Conservation (phyloP, 2,888 invertebrate species). For the Harmothoe impar region DNA sequence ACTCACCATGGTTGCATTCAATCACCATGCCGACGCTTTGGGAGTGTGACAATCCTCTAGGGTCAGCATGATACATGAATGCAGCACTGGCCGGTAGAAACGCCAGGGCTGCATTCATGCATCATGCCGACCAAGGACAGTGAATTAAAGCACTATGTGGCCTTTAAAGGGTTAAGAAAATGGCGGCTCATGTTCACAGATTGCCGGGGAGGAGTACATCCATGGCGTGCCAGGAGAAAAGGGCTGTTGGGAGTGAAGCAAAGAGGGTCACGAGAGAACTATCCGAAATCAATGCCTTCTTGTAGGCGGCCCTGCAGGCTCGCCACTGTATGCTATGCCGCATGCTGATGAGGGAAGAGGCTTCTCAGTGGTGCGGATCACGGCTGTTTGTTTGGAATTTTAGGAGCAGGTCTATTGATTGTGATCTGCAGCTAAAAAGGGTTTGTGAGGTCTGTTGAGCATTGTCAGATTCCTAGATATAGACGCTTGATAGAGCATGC, state of each 20-base stretch:
- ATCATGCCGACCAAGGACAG: no score
- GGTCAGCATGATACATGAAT: no score
- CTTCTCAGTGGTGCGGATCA: not conserved
- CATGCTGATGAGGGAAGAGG: conserved; percentile 7
- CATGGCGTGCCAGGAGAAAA: not conserved
- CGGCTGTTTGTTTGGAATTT: conserved; percentile 19
- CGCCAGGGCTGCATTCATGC: no score
- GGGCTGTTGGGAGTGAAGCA: not conserved
- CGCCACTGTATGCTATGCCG: not conserved
- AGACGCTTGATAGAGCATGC: not conserved
- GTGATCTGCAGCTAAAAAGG: not conserved
- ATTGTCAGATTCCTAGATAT: not conserved
- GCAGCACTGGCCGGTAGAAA: no score
- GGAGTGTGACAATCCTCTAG: no score
- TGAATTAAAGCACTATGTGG: no score
- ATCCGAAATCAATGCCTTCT: conserved; percentile 44
- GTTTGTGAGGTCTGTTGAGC: conserved; percentile 18
- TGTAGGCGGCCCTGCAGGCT: not conserved
- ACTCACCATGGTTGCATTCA: no score
- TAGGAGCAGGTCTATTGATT: conserved; percentile 27
- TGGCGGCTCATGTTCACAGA: not conserved
- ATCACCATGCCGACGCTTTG: no score
- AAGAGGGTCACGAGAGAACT: conserved; percentile 52
- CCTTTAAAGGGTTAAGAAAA: no score
- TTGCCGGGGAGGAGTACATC: not conserved